Base-by-base conservation (phyloP, 1,140 invertebrate species). In the Aphaenogaster floridana region DNA sequence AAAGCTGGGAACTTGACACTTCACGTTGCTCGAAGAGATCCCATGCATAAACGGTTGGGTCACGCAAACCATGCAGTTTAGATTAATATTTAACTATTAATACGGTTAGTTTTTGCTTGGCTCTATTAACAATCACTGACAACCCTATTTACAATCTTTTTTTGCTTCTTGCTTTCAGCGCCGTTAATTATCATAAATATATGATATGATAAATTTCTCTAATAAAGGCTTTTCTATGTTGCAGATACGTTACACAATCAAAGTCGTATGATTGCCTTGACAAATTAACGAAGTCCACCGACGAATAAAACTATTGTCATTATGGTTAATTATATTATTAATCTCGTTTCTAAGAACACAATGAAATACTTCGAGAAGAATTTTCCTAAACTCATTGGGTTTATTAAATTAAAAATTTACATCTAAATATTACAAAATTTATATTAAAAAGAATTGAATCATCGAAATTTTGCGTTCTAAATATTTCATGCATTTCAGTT, bases 1-100 rank as follows among this genome's bases (percentile, higher is more conserved):
- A 97, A 97, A 94, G 93, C 95, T 66, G 97, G 97, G 36, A 96
- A 96, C 86, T 96, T 98, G 77, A 94, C 96, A 21, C 93, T 98
- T 7, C 96, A 96, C 84, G 95, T 97, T 45, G 95, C 96, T 7
- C 93, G 97, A 63, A 95, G 96, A 71, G 96, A 96, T 71, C 91
- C 93, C 6, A 89, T 93, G 21, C 93, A 95, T 85, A 96, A 94
- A 95, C 94, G 94, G 95, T 95, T 92, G 89, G 86, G 87, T 86
- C 28, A 91, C 59, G 80, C 85, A 87, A 92, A 39, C 13, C 28
- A 76, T 48, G 69, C 68, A n/a, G 5, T 63, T 48, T 93, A 84
- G 61, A 90, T 42, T 88, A 88, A 83, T 89, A 61, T 45, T 74
- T 71, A 87, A 28, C 84, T 71, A 13, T 61, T 94, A 93, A 93